Evolutionary conservation across 2,888 invertebrate species (phyloP), one percentile per base, ranked within the genome.

Genomic region (Ctena decussata): DNA sequence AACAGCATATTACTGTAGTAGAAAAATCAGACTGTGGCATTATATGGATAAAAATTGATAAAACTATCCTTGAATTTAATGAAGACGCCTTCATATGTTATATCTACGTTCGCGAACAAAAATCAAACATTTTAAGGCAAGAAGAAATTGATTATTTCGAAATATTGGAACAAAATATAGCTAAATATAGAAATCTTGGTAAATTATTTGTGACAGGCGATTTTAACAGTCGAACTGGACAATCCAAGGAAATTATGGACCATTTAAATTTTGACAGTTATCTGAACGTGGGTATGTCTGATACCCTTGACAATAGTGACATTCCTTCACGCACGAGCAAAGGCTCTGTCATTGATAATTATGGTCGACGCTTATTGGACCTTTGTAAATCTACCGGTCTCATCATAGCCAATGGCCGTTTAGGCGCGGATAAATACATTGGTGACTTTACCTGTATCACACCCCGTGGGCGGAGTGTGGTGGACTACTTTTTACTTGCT

Each of bases 401-500:
- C 3, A 8, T 70, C 6, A 70, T 37, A n/a, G 70, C 27, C 30
- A 70, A 70, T 30, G 70, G 70, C 5, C 35, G 70, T 37, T 37
- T 70, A 8, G 12, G 41, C 35, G 70, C 5, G 70, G 70, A 70
- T 24, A 32, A 21, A 12, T 5, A 11, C 11, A 37, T 70, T 8
- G 70, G 70, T 8, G 70, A 70, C 3, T 70, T 35, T 53, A 75
- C 75, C 35, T 75, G 39, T 32, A 53, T 49, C n/a, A 75, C 21
- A 15, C n/a, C 32, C 2, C 39, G 39, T 21, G 75, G 75, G 35
- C 53, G 57, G 35, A 35, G 53, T n/a, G 75, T 75, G 8, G 57
- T 75, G 49, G 53, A 75, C 57, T 75, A 75, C 24, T 35, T 75
- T 35, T 32, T 75, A 35, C 53, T 75, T 3, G 24, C 75, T 12